phyloP scores from a whole-genome alignment of 2,113 vertebrate species.

The Salvelinus alpinus region DNA sequence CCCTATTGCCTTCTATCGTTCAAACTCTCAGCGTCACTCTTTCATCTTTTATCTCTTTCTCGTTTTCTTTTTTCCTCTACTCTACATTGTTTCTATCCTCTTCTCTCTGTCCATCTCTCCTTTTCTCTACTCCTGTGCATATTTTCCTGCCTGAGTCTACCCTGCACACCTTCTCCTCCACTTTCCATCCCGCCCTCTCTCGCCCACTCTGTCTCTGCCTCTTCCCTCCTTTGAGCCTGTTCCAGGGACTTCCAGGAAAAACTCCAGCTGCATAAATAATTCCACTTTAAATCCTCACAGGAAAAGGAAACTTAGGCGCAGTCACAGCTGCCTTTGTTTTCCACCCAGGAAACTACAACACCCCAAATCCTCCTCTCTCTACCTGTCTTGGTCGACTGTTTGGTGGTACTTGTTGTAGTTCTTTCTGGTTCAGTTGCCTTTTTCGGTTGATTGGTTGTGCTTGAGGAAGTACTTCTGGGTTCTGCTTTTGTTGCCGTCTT shows the following conservation, averaged over 20 bases:
- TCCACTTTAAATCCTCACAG: constrained; percentile 42
- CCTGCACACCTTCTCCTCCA: constrained; percentile 46
- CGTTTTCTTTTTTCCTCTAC: constrained; percentile 27
- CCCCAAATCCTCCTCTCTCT: constrained; percentile 20
- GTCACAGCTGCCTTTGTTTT: constrained; percentile 4
- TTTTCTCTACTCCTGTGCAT: constrained; percentile 31
- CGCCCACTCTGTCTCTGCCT: constrained; percentile 28
- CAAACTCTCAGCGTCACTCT: not conserved
- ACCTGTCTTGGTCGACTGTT: constrained; percentile 49
- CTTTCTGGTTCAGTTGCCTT: constrained; percentile 33
- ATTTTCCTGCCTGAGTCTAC: constrained; percentile 36
- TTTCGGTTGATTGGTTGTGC: constrained; percentile 20
- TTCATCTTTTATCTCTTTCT: constrained; percentile 20
- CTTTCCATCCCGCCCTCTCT: constrained; percentile 47
- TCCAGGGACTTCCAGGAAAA: constrained; percentile 38
- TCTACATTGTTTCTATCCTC: constrained; percentile 26
- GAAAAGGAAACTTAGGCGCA: constrained; percentile 15
- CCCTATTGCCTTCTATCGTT: not conserved
- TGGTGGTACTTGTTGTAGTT: constrained; percentile 28
- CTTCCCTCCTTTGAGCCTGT: constrained; percentile 47
- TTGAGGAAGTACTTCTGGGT: constrained; percentile 10
- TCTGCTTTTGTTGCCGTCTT: not conserved
- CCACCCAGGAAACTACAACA: not conserved
- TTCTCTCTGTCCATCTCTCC: constrained; percentile 22
- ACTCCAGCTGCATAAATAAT: constrained; percentile 64